A percentile compares a stretch with the other conserved stretches of the same genome.
These are phyloP conservation scores for Drosophila aff. DNA, from an alignment of 1,140 invertebrate genomes.

Conservation along the genomic window DNA sequence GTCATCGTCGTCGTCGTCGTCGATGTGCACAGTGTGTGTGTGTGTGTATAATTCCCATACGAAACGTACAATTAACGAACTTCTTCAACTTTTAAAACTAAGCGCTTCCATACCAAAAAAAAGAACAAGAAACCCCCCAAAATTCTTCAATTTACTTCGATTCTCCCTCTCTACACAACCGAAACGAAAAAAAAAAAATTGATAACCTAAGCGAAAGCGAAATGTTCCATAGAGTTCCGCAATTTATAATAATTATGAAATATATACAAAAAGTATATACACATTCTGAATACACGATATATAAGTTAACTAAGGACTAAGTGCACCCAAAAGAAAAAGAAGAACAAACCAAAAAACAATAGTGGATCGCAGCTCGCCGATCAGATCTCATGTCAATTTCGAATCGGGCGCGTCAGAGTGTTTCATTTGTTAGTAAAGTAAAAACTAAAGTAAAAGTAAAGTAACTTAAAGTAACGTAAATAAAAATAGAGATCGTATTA, in stretches of 20 bases:
- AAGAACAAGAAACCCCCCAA: conserved; percentile 5
- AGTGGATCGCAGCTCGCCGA: conserved; percentile 32
- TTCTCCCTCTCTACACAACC: conserved; percentile 6
- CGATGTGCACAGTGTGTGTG: conserved; percentile 13
- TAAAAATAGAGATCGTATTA: conserved; percentile 37
- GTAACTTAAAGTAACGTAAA: conserved; percentile 20
- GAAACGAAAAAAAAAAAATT: neutral
- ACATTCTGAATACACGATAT: conserved; percentile 45
- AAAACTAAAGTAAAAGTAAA: conserved; percentile 29
- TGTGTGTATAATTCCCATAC: conserved; percentile 33
- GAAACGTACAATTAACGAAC: conserved; percentile 71
- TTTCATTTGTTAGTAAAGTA: conserved; percentile 52
- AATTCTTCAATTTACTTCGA: conserved; percentile 27
- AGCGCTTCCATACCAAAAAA: conserved; percentile 66
- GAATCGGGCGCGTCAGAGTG: conserved; percentile 37
- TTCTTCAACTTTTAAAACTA: conserved; percentile 62
- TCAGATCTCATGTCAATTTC: conserved; percentile 74
- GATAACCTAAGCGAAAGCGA: conserved; percentile 29
- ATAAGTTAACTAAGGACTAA: conserved; percentile 56
- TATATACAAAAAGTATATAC: conserved; percentile 18
- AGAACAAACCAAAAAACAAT: conserved; percentile 2
- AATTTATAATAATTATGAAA: conserved; percentile 35
- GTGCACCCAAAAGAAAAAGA: conserved; percentile 35
- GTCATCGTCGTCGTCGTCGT: neutral
- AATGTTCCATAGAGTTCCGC: conserved; percentile 46